Evolutionary conservation across 2,888 invertebrate species (phyloP), one percentile per base, ranked within the genome.

Genomic region (Pherbina coryleti): DNA sequence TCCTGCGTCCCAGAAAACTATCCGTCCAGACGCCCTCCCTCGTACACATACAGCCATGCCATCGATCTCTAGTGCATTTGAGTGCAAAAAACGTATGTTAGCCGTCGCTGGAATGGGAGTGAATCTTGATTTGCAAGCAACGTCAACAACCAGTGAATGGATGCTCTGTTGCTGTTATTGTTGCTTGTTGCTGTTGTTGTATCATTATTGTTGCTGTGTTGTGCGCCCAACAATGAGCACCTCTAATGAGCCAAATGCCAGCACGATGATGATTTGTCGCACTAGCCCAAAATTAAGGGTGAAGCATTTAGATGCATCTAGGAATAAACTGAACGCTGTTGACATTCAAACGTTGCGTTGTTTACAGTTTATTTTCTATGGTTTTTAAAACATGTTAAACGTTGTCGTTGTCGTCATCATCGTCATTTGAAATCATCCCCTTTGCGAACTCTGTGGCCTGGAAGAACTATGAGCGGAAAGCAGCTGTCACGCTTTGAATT

Each of bases 211-310:
- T 57, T 19, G 71, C 31, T 55, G n/a, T 37, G 9, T 31, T 37
- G 22, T 49, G 25, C 62, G 25, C 75, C n/a, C 72, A 60, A 77
- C 72, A 67, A 72, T 64, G 57, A 57, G 73, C 69, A 19, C 37
- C 67, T 72, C 76, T 79, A 79, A 79, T 79, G 79, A 79, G 69
- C 74, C 71, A 66, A 73, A 75, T 69, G 69, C 44, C 71, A 75
- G 57, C n/a, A 71, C 62, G 37, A 51, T 67, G 37, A 51, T 67
- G 66, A 67, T 67, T 75, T 75, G 75, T 75, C 75, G 66, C 77
- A 73, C 25, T 34, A 71, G 60, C 66, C 44, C n/a, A 66, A 37
- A 57, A 51, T 66, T 62, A 19, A 34, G 67, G 71, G 73, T 67
- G 55, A 74, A 49, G 49, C 60, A 55, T 55, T 55, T 55, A 22